Conservation (phyloP, 2,113 vertebrate genomes). For the Podarcis muralis region DNA sequence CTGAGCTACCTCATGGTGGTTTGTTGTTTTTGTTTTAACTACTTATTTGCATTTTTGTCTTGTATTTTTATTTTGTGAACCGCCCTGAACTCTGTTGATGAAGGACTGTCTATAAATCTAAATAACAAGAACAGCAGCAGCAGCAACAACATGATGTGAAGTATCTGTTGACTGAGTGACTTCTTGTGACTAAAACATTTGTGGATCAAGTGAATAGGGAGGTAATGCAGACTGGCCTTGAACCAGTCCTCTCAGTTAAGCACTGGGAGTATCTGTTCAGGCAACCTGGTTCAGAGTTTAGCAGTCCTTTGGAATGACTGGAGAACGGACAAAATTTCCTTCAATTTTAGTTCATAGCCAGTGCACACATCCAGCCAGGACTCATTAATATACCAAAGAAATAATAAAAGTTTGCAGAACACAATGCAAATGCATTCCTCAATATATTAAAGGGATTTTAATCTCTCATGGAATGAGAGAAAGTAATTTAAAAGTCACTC, state of each 20-base stretch:
- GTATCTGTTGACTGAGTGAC: neutral
- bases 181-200: neutral
- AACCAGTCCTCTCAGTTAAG: neutral
- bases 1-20: too few species aligned
- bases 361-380: neutral
- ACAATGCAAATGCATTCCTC: slow-evolving; percentile 57
- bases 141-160: neutral
- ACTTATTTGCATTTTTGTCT: too few species aligned
- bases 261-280: neutral
- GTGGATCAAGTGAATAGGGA: neutral
- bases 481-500: slow-evolving; percentile 58
- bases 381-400: slow-evolving; percentile 25
- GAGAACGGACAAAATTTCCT: neutral
- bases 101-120: too few species aligned
- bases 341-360: neutral
- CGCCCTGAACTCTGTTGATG: too few species aligned
- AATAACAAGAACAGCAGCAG: too few species aligned
- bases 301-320: neutral
- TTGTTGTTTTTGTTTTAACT: too few species aligned
- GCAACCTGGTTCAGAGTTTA: too few species aligned
- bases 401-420: slow-evolving; percentile 47
- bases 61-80: too few species aligned
- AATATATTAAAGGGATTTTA: slow-evolving; percentile 52
- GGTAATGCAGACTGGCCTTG: neutral
- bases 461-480: slow-evolving; percentile 26